phyloP scores from a whole-genome alignment of 1,140 invertebrate species.

The Aphaenogaster ashmeadi region DNA sequence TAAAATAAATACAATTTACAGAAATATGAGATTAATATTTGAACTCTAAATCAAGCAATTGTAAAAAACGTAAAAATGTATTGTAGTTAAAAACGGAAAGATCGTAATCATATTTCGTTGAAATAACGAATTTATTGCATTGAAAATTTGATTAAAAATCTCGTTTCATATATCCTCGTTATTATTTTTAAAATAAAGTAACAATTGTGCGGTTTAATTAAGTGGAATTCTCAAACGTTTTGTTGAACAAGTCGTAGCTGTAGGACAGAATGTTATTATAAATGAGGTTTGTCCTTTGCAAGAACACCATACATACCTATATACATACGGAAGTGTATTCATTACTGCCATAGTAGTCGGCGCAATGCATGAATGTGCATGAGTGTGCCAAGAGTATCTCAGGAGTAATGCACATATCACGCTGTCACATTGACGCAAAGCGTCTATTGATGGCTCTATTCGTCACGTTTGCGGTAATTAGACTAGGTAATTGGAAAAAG shows the following conservation, averaged over 20 bases:
- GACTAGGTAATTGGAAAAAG: conserved; percentile 59
- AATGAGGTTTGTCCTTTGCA: conserved; percentile 40
- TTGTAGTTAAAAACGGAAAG: not conserved
- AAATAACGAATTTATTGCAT: not conserved
- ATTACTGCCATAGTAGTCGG: conserved; percentile 16
- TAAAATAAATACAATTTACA: not conserved
- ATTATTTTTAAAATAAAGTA: not conserved
- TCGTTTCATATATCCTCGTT: not conserved
- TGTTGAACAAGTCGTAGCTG: not conserved
- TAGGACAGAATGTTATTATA: conserved; percentile 36
- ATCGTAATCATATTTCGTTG: not conserved
- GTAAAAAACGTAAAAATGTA: not conserved
- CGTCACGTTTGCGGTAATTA: conserved; percentile 23
- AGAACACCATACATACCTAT: conserved; percentile 6
- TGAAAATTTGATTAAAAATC: conserved; percentile 18
- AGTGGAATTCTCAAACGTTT: conserved; percentile 19
- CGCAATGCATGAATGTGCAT: conserved; percentile 24
- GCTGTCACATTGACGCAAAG: conserved; percentile 25
- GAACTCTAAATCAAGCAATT: conserved; percentile 7
- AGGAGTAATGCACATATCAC: conserved; percentile 63
- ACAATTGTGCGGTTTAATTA: conserved; percentile 39
- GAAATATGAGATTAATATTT: not conserved
- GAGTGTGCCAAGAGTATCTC: not conserved
- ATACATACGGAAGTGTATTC: not conserved
- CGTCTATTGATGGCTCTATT: conserved; percentile 27